Base-by-base conservation (phyloP, 2,888 invertebrate species). In the Andrena praecox region DNA sequence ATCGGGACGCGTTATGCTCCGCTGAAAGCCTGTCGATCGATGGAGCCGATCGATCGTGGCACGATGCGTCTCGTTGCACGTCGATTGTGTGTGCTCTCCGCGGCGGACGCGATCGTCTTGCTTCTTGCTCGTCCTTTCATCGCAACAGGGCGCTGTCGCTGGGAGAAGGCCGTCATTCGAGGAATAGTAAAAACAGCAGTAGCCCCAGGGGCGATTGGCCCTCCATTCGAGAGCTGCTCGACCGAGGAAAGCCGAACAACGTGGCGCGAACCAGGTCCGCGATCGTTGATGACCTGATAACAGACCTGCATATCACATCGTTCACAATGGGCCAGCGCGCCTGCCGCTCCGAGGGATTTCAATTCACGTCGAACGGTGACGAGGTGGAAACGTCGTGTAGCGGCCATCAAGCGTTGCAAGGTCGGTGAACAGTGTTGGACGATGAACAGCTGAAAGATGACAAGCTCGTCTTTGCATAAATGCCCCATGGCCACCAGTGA, bases 31-130 rank as follows among this genome's bases (percentile, higher is more conserved):
- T 6, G n/a, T n/a, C 59, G 67, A 74, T 73, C 76, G 76, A 76
- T 66, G 59, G 35, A 64, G 24, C 35, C 74, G 84, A 80, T 84
- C 85, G 85, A 85, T 85, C 85, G 72, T 81, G 81, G 52, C 76
- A 54, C 68, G 77, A 80, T 75, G 77, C 73, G 68, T 76, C 69
- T 10, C 63, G 42, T 66, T 62, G 54, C 71, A 70, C 72, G 74
- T 60, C 73, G 69, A 80, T 64, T 33, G 33, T 31, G 52, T n/a
- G 66, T 54, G 33, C 62, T 66, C 60, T 71, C 60, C 54, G 52
- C 48, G 10, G 67, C 29, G 63, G 33, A 67, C 60, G 35, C 50
- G 69, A 67, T 59, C 69, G 29, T 12, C n/a, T 63, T 69, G 77
- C 10, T 59, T 77, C 56, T 48, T 70, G 31, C 59, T 20, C 50